Percentiles rank a stretch among this genome's conserved stretches.
Conservation (phyloP, 37 sponge, comb jelly and placozoan genomes). For the Beroe forskalii region DNA sequence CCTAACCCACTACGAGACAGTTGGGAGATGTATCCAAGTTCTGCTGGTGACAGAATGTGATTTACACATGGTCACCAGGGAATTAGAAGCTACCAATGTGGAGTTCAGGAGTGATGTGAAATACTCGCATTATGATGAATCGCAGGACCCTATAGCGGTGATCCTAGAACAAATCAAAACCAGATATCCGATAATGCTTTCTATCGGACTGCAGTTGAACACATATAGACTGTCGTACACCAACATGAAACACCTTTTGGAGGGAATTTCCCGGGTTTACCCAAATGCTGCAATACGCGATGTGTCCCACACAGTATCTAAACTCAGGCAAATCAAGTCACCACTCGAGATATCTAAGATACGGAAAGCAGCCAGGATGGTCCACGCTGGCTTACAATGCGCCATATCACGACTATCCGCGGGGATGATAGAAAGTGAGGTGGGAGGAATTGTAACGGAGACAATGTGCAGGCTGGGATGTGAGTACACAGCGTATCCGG, state of each 20-base stretch:
- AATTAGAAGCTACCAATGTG: neutral
- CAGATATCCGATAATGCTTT: neutral
- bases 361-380: neutral
- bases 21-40: conserved; percentile 4
- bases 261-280: neutral
- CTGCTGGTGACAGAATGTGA: neutral
- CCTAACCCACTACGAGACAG: conserved; percentile 22
- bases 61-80: conserved; percentile 14
- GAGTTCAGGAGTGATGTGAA: neutral
- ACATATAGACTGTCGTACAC: neutral
- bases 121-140: conserved; percentile 14
- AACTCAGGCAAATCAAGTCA: neutral
- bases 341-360: neutral
- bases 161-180: neutral
- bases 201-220: neutral
- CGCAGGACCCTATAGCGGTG: conserved; percentile 3
- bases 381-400: neutral
- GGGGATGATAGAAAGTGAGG: conserved; percentile 27
- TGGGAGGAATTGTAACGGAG: neutral
- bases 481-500: conserved; percentile 40
- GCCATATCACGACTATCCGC: neutral
- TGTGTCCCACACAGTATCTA: neutral
- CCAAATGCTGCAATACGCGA: neutral
- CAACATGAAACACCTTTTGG: neutral
- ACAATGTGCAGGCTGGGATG: conserved; percentile 10